Evolutionary conservation across 2,888 invertebrate genomes (phyloP).

Genomic region (Cyclophora albipunctata): DNA sequence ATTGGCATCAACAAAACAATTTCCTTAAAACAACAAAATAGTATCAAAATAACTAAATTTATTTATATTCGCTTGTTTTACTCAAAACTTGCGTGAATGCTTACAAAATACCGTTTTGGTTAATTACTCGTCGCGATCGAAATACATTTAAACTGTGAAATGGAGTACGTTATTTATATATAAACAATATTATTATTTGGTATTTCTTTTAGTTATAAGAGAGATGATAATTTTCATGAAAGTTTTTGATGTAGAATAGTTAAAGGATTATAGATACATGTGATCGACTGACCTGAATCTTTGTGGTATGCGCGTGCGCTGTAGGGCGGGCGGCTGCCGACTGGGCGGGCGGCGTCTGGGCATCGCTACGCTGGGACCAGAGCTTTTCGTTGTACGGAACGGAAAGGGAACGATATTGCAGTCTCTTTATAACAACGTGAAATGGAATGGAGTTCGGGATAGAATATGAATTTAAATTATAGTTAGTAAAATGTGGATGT

Average conservation of each 20-base stretch:
- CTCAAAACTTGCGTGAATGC: constrained; percentile 36
- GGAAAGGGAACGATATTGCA: neutral
- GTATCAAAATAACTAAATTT: constrained; percentile 21
- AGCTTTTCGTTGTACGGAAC: neutral
- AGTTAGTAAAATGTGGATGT: no score
- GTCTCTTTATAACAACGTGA: no score
- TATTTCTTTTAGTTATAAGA: no score
- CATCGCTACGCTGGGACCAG: constrained; percentile 21
- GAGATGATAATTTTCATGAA: neutral
- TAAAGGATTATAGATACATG: constrained; percentile 18
- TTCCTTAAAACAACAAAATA: constrained; percentile 4
- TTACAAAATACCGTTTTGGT: constrained; percentile 47
- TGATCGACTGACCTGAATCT: constrained; percentile 41
- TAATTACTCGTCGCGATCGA: constrained; percentile 38
- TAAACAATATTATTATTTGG: no score
- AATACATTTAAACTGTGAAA: neutral
- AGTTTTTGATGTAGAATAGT: neutral
- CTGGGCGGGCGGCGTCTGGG: constrained; percentile 65
- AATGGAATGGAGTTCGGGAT: no score
- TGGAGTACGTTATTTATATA: neutral
- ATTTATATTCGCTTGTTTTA: constrained; percentile 32
- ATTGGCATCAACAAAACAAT: neutral
- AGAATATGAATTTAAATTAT: no score
- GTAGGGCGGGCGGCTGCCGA: constrained; percentile 65
- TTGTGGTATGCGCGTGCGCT: constrained; percentile 42